phyloP scores from a whole-genome alignment of 1,140 invertebrate genomes.

The Drosophila ohnishii region DNA sequence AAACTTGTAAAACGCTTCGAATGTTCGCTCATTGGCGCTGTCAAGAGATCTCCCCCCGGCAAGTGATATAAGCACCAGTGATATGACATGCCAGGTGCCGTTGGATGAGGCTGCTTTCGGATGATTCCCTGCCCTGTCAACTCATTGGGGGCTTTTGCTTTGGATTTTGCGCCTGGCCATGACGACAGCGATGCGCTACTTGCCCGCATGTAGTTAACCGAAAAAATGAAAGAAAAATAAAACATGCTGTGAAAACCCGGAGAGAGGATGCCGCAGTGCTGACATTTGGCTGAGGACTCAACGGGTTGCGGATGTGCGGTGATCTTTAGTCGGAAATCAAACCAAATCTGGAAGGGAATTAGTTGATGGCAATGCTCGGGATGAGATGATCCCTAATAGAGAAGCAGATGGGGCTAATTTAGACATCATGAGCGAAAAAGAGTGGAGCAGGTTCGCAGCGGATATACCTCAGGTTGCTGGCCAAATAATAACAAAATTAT shows the following conservation, averaged over 20 bases:
- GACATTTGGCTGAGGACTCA: conserved; percentile 53
- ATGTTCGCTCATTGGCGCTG: conserved; percentile 82
- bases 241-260: background rate
- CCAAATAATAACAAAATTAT: background rate
- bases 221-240: conserved; percentile 3
- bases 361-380: conserved; percentile 7
- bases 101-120: conserved; percentile 37
- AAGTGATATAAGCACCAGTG: conserved; percentile 61
- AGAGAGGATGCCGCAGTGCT: conserved; percentile 35
- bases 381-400: conserved; percentile 9
- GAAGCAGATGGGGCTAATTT: conserved; percentile 17
- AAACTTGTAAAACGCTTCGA: conserved; percentile 82
- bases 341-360: conserved; percentile 29
- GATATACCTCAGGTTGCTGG: background rate
- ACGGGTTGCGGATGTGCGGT: conserved; percentile 60
- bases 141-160: conserved; percentile 51
- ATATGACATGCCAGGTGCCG: conserved; percentile 81
- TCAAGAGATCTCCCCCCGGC: conserved; percentile 58
- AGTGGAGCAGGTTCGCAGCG: background rate
- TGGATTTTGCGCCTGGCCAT: conserved; percentile 62
- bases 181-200: conserved; percentile 71
- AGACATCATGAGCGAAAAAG: conserved; percentile 18
- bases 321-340: conserved; percentile 70
- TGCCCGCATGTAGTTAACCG: conserved; percentile 63
- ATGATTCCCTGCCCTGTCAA: conserved; percentile 58